Evolutionary conservation across 1,140 invertebrate genomes (phyloP).

Genomic region (Saxidomus purpurata): DNA sequence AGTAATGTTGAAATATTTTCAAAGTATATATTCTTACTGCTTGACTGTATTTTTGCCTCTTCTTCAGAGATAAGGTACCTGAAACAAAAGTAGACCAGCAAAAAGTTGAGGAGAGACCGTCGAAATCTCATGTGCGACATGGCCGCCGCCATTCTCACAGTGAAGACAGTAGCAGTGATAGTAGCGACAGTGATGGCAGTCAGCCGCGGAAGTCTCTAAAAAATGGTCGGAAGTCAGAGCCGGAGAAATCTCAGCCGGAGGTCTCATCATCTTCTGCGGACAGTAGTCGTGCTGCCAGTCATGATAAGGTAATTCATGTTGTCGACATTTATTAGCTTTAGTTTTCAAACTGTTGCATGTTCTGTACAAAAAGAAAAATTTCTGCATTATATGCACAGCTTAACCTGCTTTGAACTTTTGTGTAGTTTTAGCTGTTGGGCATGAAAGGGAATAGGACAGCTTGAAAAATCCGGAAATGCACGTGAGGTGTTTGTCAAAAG

Average conservation of each 20-base stretch:
- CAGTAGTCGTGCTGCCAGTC: conserved; percentile 27
- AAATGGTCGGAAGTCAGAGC: conserved; percentile 25
- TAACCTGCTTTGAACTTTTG: too few species aligned
- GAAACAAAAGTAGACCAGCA: background rate
- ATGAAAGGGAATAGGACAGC: too few species aligned
- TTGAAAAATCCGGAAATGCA: too few species aligned
- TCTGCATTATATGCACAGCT: too few species aligned
- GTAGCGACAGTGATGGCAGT: conserved; percentile 42
- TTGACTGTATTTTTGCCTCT: too few species aligned
- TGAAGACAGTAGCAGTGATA: conserved; percentile 55
- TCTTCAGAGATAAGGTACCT: background rate
- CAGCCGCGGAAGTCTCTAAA: conserved; percentile 16
- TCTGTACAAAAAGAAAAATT: too few species aligned
- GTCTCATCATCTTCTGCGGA: conserved; percentile 51
- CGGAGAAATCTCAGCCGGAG: conserved; percentile 49
- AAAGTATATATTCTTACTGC: too few species aligned
- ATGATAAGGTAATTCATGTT: conserved; percentile 31
- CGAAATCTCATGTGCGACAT: background rate
- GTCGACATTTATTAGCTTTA: too few species aligned
- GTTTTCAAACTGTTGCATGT: too few species aligned
- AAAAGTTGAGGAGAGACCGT: background rate
- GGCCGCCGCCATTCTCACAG: background rate
- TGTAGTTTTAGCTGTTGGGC: too few species aligned
- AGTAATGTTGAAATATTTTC: too few species aligned
- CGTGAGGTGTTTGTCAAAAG: too few species aligned